Conservation (phyloP, 2,888 invertebrate genomes). For the Drosophila anceps region DNA sequence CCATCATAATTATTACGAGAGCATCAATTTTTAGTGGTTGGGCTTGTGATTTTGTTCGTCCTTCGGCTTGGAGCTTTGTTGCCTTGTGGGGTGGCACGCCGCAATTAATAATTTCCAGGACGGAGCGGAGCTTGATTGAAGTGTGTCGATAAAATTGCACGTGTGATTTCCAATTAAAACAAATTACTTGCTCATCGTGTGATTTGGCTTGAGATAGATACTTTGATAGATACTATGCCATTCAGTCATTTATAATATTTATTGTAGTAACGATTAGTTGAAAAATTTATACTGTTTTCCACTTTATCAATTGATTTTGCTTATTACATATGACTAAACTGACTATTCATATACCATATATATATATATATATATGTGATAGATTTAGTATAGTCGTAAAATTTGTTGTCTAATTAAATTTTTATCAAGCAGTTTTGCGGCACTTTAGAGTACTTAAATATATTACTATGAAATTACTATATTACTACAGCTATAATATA, state of each 20-base stretch:
- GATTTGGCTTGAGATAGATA: constrained; percentile 3
- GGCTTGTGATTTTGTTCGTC: constrained; percentile 37
- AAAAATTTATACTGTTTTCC: not conserved
- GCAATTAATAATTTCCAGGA: constrained; percentile 40
- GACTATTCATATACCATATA: not conserved
- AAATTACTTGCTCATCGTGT: constrained; percentile 36
- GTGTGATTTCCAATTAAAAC: constrained; percentile 52
- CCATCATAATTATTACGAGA: constrained; percentile 71
- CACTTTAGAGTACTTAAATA: not conserved
- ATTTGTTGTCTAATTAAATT: not conserved
- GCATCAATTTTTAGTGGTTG: constrained; percentile 42
- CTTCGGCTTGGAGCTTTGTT: not conserved
- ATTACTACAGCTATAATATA: too few species aligned
- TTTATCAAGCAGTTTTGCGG: not conserved
- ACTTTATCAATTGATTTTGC: not conserved
- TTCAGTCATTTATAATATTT: not conserved
- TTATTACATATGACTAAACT: not conserved
- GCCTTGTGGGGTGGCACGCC: constrained; percentile 5
- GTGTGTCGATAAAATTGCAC: constrained; percentile 53
- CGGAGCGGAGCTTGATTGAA: not conserved
- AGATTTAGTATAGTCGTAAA: not conserved
- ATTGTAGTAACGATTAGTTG: not conserved
- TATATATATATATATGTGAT: not conserved
- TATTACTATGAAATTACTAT: too few species aligned
- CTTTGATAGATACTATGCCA: too few species aligned